A percentile compares a stretch with the other conserved stretches of the same genome.
These are phyloP conservation scores for Ctenomys sociabilis DNA, from an alignment of 2,113 vertebrate species.

Conservation along the genomic window DNA sequence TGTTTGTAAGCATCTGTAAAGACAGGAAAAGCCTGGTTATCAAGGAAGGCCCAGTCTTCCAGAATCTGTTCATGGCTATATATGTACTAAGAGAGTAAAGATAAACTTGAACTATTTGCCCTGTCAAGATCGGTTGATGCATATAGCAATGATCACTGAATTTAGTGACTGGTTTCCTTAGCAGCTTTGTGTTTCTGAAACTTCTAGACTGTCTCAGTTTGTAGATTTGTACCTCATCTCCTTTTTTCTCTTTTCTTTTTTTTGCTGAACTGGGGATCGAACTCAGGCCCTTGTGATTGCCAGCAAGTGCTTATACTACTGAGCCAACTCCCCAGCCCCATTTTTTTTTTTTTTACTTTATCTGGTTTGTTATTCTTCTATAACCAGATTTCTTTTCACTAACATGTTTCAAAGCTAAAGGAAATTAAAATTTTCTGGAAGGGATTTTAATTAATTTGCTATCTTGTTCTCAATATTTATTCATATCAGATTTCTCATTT, in stretches of 20 bases:
- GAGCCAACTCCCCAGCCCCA: too few relatives aligned
- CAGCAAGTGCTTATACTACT: too few relatives aligned
- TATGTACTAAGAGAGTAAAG: background rate
- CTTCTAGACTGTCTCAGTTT: background rate
- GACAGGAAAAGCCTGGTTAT: background rate
- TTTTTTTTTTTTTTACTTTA: too few relatives aligned
- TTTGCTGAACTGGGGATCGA: too few relatives aligned
- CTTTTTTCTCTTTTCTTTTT: too few relatives aligned
- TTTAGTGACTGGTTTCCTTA: slow-evolving; percentile 40
- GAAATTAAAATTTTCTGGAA: slow-evolving; percentile 50
- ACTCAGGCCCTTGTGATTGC: too few relatives aligned
- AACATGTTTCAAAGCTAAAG: slow-evolving; percentile 46
- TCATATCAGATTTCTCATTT: slow-evolving; percentile 56
- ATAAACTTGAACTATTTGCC: background rate
- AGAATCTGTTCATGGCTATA: background rate
- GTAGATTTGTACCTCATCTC: background rate
- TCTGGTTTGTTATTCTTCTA: too few relatives aligned
- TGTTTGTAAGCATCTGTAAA: slow-evolving; percentile 5
- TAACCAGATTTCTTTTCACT: background rate
- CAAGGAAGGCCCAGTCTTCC: background rate
- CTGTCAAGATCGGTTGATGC: background rate
- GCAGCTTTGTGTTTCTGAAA: background rate
- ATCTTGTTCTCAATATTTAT: slow-evolving; percentile 56
- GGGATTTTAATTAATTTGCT: slow-evolving; percentile 63
- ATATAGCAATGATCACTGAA: background rate